Conservation (phyloP, 1,140 invertebrate genomes). For the Riptortus pedestris region DNA sequence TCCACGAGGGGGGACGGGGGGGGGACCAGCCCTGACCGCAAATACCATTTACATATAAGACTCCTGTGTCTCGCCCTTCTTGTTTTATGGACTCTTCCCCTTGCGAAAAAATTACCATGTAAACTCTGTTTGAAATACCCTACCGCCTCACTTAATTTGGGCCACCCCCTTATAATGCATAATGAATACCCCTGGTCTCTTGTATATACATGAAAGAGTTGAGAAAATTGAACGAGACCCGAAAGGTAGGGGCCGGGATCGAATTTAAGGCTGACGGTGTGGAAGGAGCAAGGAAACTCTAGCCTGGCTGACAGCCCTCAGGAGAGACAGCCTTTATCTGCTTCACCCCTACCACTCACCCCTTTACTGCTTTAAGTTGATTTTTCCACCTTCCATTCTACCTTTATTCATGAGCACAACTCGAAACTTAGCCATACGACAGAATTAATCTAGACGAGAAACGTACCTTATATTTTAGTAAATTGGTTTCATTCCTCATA, state of each 20-base stretch:
- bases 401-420: too few species aligned
- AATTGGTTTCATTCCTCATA: too few species aligned
- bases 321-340: too few species aligned
- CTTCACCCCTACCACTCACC: too few species aligned
- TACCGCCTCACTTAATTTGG: constrained; percentile 5
- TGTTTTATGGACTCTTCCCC: constrained; percentile 11
- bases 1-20: background rate
- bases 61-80: background rate
- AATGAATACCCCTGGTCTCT: constrained; percentile 5
- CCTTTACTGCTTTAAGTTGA: too few species aligned
- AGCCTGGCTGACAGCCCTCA: too few species aligned
- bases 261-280: background rate
- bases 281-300: too few species aligned
- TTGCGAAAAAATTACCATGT: constrained; percentile 21
- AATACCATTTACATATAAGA: constrained; percentile 23
- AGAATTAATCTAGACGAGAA: too few species aligned
- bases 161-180: constrained; percentile 4
- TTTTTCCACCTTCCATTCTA: too few species aligned
- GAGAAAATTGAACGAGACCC: constrained; percentile 13
- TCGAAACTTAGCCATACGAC: too few species aligned
- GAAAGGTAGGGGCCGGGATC: constrained; percentile 3
- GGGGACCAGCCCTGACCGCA: constrained; percentile 1
- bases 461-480: too few species aligned
- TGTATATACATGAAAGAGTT: constrained; percentile 13
- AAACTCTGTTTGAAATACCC: constrained; percentile 14